Evolutionary conservation across 2,888 invertebrate species (phyloP), one percentile per base, ranked within the genome.

Genomic region (Hybos culiciformis): DNA sequence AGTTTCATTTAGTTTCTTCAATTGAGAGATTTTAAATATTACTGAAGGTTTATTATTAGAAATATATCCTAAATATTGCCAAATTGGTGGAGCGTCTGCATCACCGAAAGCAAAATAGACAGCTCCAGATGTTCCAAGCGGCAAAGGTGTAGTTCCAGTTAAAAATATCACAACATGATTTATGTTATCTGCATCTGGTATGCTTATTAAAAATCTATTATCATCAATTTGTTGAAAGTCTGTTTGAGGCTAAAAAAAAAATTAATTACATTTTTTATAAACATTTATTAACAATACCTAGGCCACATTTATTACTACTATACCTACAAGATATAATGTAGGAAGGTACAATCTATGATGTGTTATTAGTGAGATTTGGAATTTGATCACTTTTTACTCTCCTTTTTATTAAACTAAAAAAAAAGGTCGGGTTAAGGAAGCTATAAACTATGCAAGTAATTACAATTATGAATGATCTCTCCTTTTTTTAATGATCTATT

Each of bases 1-100:
- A 54, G 78, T 69, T 62, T 83, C 82, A 56, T 83, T 77, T 4
- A 83, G 68, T 58, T 80, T 85, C 56, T 87, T 90, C 23, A 90
- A 64, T 53, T 81, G 83, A 0, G 90, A 84, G 51, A 98, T 86
- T 70, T 91, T 94, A 60, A 91, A 98, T 52, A 98, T 96, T 1
- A 90, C 93, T 12, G 97, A 97, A 1, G 98, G 97, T 61, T 98
- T 98, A 3, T 70, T 67, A 59, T 98, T 98, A 4, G 91, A 85
- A 49, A 98, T 83, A 57, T 83, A 83, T 1, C 97, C 97, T 26
- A 98, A 71, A 38, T 84, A 79, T 59, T 91, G 90, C 97, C 97
- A 98, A 51, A 83, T 83, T n/a, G 85, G 90, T 37, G 85, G 86
- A 3, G 83, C 83, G 53, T 72, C 73, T 7, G 86, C 77, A 67